Conservation (phyloP, 2,113 vertebrate genomes). For the Zosterops borbonicus region DNA sequence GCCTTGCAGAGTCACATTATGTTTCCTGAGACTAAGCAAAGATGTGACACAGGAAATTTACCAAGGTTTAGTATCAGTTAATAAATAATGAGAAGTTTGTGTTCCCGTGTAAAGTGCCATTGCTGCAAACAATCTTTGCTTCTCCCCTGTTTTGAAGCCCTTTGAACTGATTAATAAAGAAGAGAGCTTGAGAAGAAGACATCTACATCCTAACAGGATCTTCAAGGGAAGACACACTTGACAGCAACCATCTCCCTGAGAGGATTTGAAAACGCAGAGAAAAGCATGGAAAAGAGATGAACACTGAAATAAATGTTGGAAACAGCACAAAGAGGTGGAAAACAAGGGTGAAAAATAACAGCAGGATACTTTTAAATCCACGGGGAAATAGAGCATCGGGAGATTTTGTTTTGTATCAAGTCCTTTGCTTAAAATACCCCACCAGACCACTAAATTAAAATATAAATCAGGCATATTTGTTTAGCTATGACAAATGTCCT, state of each 20-base stretch:
- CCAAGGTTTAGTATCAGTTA: neutral
- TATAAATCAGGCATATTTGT: neutral
- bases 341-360: neutral
- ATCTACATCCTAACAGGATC: neutral
- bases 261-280: neutral
- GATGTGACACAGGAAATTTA: neutral
- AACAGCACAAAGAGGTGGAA: neutral
- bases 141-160: neutral
- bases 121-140: neutral
- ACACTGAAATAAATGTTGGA: neutral
- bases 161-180: neutral
- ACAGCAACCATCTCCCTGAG: neutral
- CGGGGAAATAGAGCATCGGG: neutral
- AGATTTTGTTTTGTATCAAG: neutral
- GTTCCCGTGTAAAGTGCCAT: neutral
- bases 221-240: neutral
- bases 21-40: neutral
- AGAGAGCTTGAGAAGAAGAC: neutral
- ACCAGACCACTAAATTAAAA: neutral
- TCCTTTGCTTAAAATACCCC: neutral
- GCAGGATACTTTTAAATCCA: neutral
- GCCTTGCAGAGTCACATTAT: neutral
- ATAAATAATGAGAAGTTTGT: neutral
- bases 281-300: neutral
- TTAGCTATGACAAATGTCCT: neutral